Evolutionary conservation across 2,888 invertebrate species (phyloP), one percentile per base, ranked within the genome.

Genomic region (Drosophila pseudotakahashii): DNA sequence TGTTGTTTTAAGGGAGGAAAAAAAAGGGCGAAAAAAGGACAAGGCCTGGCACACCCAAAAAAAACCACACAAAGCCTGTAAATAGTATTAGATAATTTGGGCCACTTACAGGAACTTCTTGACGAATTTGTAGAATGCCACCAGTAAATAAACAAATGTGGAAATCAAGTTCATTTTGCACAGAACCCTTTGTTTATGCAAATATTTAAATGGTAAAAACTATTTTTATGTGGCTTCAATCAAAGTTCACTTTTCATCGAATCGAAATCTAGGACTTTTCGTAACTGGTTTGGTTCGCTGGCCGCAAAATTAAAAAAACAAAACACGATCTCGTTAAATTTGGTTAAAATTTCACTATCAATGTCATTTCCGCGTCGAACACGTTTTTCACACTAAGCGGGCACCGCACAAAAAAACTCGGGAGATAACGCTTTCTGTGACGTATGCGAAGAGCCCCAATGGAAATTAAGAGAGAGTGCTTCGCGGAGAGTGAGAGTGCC

Each of bases 321-420:
- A 37, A 52, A 47, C 41, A 66, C 52, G 41, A 16, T 45, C 41
- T 14, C 45, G 39, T 23, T 13, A 26, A 52, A 32, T 66, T 66
- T 37, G 26, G 68, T 60, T 64, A 41, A 67, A 72, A 81, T 88
- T 82, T 88, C 88, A 81, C 85, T 88, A 85, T 82, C 88, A 82
- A 82, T 82, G 88, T 79, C 82, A 88, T 77, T 82, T 82, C 86
- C 88, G 86, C 85, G 69, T 76, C 64, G 86, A 85, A 82, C 88
- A 85, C 82, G 82, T 82, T 88, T 82, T 81, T 69, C 73, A 75
- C 79, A 81, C 79, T 87, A 84, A 86, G 80, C 77, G 73, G 54
- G 14, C 58, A 62, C 39, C 62, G 67, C 72, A 74, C 64, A 60
- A 71, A 60, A 54, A 53, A 52, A 16, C 39, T 39, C 54, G 55